These are phyloP conservation scores for Lateolabrax maculatus DNA, from an alignment of 2,797 vertebrate genomes.

Conservation along the genomic window DNA sequence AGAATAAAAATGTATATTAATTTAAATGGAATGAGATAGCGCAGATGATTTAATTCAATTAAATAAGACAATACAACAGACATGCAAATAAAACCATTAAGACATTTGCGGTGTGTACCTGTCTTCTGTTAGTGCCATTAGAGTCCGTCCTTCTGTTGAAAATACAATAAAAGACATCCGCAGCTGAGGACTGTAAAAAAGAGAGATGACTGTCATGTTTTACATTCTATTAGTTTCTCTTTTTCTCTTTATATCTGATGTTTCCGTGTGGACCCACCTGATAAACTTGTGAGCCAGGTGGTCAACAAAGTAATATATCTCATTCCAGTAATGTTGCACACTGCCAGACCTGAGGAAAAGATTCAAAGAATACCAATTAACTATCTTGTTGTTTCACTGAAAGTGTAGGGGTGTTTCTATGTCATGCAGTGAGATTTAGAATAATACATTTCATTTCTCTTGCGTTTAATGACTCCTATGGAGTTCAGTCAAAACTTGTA, in stretches of 20 bases:
- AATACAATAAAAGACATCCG: slow-evolving; percentile 99
- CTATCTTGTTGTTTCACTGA: neutral
- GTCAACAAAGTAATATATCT: slow-evolving; percentile 98
- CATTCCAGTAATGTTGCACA: slow-evolving; percentile 97
- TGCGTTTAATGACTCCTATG: neutral
- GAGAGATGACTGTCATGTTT: neutral
- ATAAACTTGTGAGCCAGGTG: slow-evolving; percentile 97
- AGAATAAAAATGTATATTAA: neutral
- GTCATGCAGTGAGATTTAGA: neutral
- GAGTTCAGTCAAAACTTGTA: neutral
- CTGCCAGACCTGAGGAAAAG: slow-evolving; percentile 92
- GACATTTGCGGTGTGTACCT: slow-evolving; percentile 82
- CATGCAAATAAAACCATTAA: neutral
- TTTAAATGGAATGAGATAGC: neutral
- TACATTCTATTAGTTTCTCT: neutral
- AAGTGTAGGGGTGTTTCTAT: neutral
- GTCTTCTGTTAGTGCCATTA: slow-evolving; percentile 97
- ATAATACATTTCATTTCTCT: neutral
- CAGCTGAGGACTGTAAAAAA: slow-evolving; percentile 91
- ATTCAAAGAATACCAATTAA: neutral
- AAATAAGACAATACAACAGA: neutral
- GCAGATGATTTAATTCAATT: neutral
- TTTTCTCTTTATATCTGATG: neutral
- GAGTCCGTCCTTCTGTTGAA: slow-evolving; percentile 91
- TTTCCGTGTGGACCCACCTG: slow-evolving; percentile 84